Evolutionary conservation across 2,113 vertebrate genomes (phyloP), one percentile per base, ranked within the genome.

Genomic region (Chloropsis cyanopogon): DNA sequence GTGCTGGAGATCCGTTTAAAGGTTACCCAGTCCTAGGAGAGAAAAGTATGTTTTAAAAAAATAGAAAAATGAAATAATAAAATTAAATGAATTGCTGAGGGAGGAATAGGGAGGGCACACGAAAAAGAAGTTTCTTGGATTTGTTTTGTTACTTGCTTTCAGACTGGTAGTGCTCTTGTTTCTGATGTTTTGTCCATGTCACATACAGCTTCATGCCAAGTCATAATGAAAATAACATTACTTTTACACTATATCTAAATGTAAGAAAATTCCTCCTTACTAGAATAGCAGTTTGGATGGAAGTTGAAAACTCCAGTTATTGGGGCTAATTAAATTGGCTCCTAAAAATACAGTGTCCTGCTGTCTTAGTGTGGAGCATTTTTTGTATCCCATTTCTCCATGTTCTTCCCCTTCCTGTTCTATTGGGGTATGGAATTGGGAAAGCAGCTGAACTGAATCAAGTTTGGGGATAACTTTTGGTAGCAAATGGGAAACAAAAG

Each of bases 1-100:
- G 25, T 47, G 35, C 63, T 82, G 44, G 69, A 80, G 57, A 64
- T 83, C 39, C 1, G 1, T 77, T 64, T 83, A 86, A 88, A 96
- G 83, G 86, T 88, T 92, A 76, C 44, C 53, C 21, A 44, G 59
- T 68, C 76, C 90, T 80, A 35, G 29, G 71, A 94, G 80, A 85
- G 47, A 69, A 19, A 82, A 52, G 14, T 33, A 13, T 53, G 42
- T 60, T 50, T 42, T 5, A 60, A 80, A 63, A 69, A 64, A 53
- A 35, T 0, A 61, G 37, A 14, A 82, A 69, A 64, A 80, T 22
- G 16, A 80, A 86, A 53, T 35, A 57, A 11, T 26, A 52, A 78
- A 88, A 76, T 26, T 10, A 41, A 78, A 39, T 14, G 24, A 63
- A 50, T n/a, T 82, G 17, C 37, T 71, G 61, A 20, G 39, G 25